Conservation (phyloP, 2,113 vertebrate genomes). For the Corythaeola cristata region DNA sequence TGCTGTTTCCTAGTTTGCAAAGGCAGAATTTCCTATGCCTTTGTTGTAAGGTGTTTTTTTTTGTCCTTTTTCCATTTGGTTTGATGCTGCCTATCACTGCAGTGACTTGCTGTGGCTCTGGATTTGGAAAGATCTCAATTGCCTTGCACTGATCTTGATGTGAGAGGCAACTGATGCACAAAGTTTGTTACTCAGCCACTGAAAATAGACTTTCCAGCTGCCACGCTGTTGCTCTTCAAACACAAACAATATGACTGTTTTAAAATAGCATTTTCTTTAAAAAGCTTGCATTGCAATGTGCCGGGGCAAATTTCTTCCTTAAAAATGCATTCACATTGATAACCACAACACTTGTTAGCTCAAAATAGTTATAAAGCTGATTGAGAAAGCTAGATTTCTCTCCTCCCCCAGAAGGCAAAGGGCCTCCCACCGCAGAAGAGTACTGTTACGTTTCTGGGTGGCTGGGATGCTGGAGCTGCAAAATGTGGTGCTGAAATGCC, state of each 20-base stretch:
- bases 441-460: rapidly evolving
- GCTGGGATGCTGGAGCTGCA: background rate
- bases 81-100: background rate
- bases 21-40: background rate
- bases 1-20: background rate
- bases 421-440: background rate
- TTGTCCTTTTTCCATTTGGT: background rate
- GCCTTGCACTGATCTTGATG: background rate
- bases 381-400: background rate
- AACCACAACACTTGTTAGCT: background rate
- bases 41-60: background rate
- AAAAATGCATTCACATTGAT: background rate
- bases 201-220: background rate
- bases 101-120: background rate
- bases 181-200: background rate
- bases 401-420: background rate
- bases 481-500: background rate
- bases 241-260: background rate
- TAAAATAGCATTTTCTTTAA: background rate
- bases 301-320: background rate
- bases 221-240: background rate
- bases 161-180: background rate
- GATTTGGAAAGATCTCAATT: background rate
- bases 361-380: background rate
- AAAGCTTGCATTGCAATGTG: background rate